Conservation (phyloP, 2,113 vertebrate species). For the Eulemur rufifrons region DNA sequence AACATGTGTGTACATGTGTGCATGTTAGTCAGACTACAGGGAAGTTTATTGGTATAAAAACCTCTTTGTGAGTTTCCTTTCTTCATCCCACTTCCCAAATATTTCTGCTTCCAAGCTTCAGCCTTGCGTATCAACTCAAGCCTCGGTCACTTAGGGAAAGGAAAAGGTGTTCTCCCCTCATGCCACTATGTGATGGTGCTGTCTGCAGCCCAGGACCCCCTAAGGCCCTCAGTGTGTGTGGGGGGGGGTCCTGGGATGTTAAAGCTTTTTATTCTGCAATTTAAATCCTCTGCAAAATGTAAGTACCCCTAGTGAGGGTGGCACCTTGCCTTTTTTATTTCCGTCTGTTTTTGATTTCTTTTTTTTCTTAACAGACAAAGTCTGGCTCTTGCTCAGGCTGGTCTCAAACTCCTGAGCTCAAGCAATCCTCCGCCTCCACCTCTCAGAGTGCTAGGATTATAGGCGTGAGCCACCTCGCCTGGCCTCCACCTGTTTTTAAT, state of each 20-base stretch:
- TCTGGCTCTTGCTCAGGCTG: neutral
- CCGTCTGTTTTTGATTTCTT: neutral
- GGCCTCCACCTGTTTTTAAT: too few species aligned
- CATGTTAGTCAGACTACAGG: neutral
- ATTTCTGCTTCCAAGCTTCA: conserved; percentile 1
- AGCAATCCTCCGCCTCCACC: too few species aligned
- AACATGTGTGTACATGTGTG: neutral
- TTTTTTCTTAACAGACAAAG: neutral
- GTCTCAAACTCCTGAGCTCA: too few species aligned
- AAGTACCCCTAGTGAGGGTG: neutral
- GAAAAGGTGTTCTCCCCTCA: neutral
- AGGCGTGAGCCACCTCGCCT: neutral
- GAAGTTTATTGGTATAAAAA: neutral
- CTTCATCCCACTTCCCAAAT: neutral
- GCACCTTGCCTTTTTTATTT: neutral
- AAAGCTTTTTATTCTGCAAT: neutral
- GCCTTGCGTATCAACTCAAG: neutral
- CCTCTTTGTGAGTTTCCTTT: neutral
- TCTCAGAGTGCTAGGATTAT: too few species aligned
- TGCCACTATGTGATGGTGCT: neutral
- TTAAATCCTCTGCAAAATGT: neutral
- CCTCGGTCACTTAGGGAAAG: neutral
- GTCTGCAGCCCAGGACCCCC: neutral
- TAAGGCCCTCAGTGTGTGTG: too few species aligned
- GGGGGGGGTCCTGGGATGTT: neutral